Percentiles rank a stretch among this genome's conserved stretches.
phyloP scores from a whole-genome alignment of 2,888 invertebrate species.

The Bellardia pandia region DNA sequence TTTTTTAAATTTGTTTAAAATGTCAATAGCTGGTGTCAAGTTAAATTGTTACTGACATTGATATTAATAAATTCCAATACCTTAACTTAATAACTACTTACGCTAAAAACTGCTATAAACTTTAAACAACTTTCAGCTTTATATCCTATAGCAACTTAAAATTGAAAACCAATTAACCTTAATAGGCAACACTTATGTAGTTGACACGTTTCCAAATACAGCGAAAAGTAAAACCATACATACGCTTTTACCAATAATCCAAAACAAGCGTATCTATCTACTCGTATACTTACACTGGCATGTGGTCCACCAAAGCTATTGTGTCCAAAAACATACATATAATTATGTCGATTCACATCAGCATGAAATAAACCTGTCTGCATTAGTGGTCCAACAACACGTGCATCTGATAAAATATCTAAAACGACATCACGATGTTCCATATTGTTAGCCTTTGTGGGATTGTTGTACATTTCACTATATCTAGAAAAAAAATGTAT shows the following conservation, averaged over 20 bases:
- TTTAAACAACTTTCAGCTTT: not conserved
- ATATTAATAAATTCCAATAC: too few species aligned
- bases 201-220: conserved; percentile 20
- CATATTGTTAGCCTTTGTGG: conserved; percentile 85
- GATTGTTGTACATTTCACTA: conserved; percentile 86
- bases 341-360: conserved; percentile 90
- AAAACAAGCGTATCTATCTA: not conserved
- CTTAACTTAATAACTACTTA: too few species aligned
- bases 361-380: conserved; percentile 91
- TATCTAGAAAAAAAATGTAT: conserved; percentile 84
- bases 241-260: not conserved
- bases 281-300: conserved; percentile 88
- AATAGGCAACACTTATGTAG: not conserved
- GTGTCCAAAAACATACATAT: conserved; percentile 95
- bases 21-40: too few species aligned
- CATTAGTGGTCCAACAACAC: conserved; percentile 92
- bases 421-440: conserved; percentile 91
- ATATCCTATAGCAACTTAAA: not conserved
- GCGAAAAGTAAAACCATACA: not conserved
- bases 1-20: too few species aligned
- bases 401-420: conserved; percentile 94
- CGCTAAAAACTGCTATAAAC: too few species aligned
- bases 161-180: not conserved
- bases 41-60: too few species aligned
- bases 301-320: conserved; percentile 92